Evolutionary conservation across 2,888 invertebrate genomes (phyloP), one percentile per base, ranked within the genome.

Genomic region (Drosophila limbata): DNA sequence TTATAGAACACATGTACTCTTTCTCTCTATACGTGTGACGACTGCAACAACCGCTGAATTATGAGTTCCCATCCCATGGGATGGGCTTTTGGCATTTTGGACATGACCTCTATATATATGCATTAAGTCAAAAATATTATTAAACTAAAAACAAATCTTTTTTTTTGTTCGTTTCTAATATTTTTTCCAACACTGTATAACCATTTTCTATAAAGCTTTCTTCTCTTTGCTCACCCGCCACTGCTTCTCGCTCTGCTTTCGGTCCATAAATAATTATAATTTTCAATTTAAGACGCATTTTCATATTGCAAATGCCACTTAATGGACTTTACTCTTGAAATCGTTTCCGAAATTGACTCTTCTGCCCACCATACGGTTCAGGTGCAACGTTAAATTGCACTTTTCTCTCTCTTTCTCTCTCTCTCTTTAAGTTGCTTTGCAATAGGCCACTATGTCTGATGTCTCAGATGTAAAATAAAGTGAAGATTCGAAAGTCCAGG

Each of bases 221-320:
- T 5, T n/a, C 39, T 25, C 42, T 33, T 42, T 17, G 37, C 51
- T 35, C 13, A 9, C 15, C 42, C 45, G 33, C 51, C 61, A 40
- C 42, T 10, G 11, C 48, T 4, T 3, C 39, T 15, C 10, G 9
- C 15, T 4, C 37, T n/a, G 11, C 40, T 17, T 25, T n/a, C 21
- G 4, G 9, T 40, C 15, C 66, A 79, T 82, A 47, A 77, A 86
- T 84, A 73, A 88, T 84, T 88, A 88, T 86, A 69, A 84, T 81
- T 86, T 75, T 81, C 78, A 81, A 77, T 88, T 83, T 70, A 65
- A 68, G 75, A 60, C 66, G 60, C 51, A 62, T 84, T 82, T 73
- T 68, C 67, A 53, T 71, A 73, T 63, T 52, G 57, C 50, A 57
- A 68, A 53, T 57, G 40, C 63, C 25, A 51, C 35, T 77, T 73